These are phyloP conservation scores for Anoplolepis gracilipes DNA, from an alignment of 1,140 invertebrate genomes.

Conservation along the genomic window DNA sequence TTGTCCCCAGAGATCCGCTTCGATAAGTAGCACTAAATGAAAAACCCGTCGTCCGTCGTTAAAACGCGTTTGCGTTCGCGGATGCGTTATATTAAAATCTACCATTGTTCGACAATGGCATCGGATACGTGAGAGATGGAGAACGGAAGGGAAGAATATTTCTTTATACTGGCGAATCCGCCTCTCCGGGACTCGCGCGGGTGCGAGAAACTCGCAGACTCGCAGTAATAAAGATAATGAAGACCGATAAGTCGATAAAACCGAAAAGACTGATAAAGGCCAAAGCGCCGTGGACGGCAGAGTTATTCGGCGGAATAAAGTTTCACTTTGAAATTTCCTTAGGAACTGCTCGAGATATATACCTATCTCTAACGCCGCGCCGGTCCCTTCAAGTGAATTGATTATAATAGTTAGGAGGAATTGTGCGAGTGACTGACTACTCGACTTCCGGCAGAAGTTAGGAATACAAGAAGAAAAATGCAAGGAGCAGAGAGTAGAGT, in stretches of 20 bases:
- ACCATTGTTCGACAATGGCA: conserved; percentile 63
- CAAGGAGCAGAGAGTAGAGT: conserved; percentile 22
- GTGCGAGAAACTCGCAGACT: neutral
- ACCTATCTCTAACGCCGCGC: neutral
- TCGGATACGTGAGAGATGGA: conserved; percentile 19
- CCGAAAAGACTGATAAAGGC: conserved; percentile 33
- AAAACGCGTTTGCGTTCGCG: conserved; percentile 64
- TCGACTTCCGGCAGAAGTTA: conserved; percentile 14
- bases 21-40: conserved; percentile 71
- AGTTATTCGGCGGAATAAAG: neutral
- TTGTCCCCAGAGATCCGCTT: conserved; percentile 65
- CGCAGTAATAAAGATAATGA: conserved; percentile 43
- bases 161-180: neutral
- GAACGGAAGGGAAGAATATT: neutral
- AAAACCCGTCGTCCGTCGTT: conserved; percentile 59
- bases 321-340: conserved; percentile 23
- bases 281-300: neutral
- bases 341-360: conserved; percentile 10
- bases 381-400: conserved; percentile 4
- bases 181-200: neutral
- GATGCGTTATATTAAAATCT: conserved; percentile 73
- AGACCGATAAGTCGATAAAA: conserved; percentile 43
- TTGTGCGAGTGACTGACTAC: conserved; percentile 35
- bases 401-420: conserved; percentile 39
- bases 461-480: conserved; percentile 12